Base-by-base conservation (phyloP, 2,797 vertebrate species). In the Dromococcyx pavoninus region DNA sequence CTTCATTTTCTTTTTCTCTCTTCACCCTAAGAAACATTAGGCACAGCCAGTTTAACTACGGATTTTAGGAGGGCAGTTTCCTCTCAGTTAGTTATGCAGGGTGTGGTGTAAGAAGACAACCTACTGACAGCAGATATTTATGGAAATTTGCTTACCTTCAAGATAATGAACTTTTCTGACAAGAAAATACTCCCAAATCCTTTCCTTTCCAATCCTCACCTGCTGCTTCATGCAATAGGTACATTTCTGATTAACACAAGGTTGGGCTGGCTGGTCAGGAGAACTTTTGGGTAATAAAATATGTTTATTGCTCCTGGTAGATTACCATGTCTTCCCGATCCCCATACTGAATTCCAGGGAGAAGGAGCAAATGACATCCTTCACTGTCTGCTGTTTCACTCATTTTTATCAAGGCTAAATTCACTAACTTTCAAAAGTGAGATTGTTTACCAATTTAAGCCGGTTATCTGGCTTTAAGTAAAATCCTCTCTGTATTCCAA, bases 31-130 rank as follows among this genome's bases (percentile, higher is more conserved):
- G 43, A 81, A 95, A 91, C 56, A 43, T 17, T 65, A 61, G 74
- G 91, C 65, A 71, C 46, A 81, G 37, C 5, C 64, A 58, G 72
- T 74, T 84, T 46, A 86, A 73, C 84, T 67, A 10, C 0, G 9
- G 71, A 37, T 70, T 54, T 90, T 91, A 74, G 66, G 79, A 92
- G 75, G 56, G 46, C 61, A 78, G 32, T 88, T 95, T 94, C 72
- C 92, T 94, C 76, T 80, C 86, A 50, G 69, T 87, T 94, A 64
- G 50, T 76, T 94, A 78, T 73, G 90, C 69, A 39, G 66, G 33
- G 75, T 77, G 50, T 17, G 28, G n/a, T 58, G 32, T 82, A 82
- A 78, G 70, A 95, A 82, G 75, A 75, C 76, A 86, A 56, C 30
- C 21, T 85, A 53, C 50, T 79, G 87, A 90, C 48, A 89, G n/a